A percentile compares a stretch with the other conserved stretches of the same genome.
Conservation (phyloP, 2,888 invertebrate species). For the Noctua fimbriata region DNA sequence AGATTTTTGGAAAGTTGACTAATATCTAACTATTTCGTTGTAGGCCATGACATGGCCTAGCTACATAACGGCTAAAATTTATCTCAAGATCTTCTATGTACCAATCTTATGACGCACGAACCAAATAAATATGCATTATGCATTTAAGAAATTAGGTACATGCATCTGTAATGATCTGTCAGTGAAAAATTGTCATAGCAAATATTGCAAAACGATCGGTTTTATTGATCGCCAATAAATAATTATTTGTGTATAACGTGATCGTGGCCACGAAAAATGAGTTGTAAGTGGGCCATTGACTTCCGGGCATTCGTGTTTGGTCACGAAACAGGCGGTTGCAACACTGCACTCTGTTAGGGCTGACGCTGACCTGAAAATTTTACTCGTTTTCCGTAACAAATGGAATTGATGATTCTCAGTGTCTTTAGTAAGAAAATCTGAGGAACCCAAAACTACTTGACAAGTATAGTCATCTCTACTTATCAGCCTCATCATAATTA, state of each 20-base stretch:
- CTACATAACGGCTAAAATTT: slow-evolving; percentile 12
- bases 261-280: slow-evolving; percentile 82
- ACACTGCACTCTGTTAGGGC: slow-evolving; percentile 69
- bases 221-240: slow-evolving; percentile 61
- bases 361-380: slow-evolving; percentile 25
- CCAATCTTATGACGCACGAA: slow-evolving; percentile 36
- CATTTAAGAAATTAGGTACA: slow-evolving; percentile 41
- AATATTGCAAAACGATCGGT: slow-evolving; percentile 56
- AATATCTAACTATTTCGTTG: slow-evolving; percentile 9
- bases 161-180: slow-evolving; percentile 24
- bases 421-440: too few relatives aligned
- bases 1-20: slow-evolving; percentile 25
- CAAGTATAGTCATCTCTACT: neutral
- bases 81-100: slow-evolving; percentile 22
- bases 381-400: neutral
- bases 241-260: slow-evolving; percentile 70
- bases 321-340: slow-evolving; percentile 83
- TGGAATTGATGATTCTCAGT: neutral
- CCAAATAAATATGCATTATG: slow-evolving; percentile 23
- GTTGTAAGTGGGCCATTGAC: slow-evolving; percentile 81
- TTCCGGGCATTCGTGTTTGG: slow-evolving; percentile 86
- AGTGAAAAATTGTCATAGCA: slow-evolving; percentile 26
- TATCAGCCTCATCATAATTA: too few relatives aligned
- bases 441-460: neutral
- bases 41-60: slow-evolving; percentile 10